Evolutionary conservation across 2,797 vertebrate species (phyloP).

Genomic region (Epinephelus coioides): DNA sequence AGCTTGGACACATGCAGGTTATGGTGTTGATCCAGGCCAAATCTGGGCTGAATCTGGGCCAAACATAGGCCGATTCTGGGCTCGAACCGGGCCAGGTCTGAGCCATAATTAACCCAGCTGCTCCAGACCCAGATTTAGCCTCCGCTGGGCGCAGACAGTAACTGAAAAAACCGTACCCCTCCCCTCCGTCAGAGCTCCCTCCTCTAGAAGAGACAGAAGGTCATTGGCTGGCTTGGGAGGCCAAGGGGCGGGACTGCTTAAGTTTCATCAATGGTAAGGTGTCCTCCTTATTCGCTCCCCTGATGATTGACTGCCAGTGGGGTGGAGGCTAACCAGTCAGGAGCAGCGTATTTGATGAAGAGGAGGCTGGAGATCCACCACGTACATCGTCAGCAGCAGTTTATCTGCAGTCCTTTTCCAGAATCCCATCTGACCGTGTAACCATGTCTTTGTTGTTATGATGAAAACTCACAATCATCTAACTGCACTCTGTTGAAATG

Average conservation of each 20-base stretch:
- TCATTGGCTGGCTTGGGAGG: constrained; percentile 81
- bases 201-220: constrained; percentile 83
- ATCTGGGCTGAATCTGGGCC: constrained; percentile 76
- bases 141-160: constrained; percentile 72
- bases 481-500: constrained; percentile 24
- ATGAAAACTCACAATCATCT: constrained; percentile 52
- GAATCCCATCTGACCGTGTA: constrained; percentile 74
- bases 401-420: constrained; percentile 73
- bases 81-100: constrained; percentile 36
- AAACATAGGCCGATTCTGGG: constrained; percentile 39
- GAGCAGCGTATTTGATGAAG: constrained; percentile 49
- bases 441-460: constrained; percentile 52
- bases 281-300: constrained; percentile 69
- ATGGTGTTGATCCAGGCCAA: constrained; percentile 76
- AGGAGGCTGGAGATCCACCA: constrained; percentile 48
- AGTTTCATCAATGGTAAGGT: constrained; percentile 84
- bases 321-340: constrained; percentile 53
- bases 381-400: constrained; percentile 44
- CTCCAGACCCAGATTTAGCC: constrained; percentile 81
- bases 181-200: constrained; percentile 80
- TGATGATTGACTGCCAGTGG: constrained; percentile 57
- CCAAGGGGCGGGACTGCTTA: constrained; percentile 75
- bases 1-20: constrained; percentile 77
- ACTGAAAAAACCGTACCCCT: constrained; percentile 82
- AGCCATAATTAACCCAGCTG: constrained; percentile 57